Evolutionary conservation across 2,113 vertebrate species (phyloP).

Genomic region (Mobula hypostoma): DNA sequence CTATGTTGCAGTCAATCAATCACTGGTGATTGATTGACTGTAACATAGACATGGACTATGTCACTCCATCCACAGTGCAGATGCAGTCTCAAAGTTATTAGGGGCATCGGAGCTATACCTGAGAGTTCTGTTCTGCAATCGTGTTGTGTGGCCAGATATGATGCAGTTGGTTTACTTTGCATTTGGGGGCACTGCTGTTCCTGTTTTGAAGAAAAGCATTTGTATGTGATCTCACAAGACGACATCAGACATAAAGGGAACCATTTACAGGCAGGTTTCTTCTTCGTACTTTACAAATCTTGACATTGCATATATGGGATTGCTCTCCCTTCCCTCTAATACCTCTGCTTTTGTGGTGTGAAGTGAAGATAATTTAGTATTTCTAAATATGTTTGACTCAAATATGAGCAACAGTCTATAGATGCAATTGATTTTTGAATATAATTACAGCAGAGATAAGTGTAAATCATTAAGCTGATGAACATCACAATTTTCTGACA

Average conservation of each 20-base stretch:
- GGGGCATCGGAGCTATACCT: background rate
- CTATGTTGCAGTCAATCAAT: background rate
- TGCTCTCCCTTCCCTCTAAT: background rate
- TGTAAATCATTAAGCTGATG: background rate
- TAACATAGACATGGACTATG: no score
- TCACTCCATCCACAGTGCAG: background rate
- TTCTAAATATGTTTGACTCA: background rate
- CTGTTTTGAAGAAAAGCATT: background rate
- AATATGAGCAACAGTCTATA: background rate
- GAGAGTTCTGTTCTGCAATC: background rate
- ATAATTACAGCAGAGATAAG: background rate
- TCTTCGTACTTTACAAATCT: background rate
- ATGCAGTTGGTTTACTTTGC: background rate
- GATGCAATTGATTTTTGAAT: background rate
- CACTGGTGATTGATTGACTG: background rate
- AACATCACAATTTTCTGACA: background rate
- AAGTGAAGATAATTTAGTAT: background rate
- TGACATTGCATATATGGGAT: background rate
- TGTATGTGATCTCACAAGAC: background rate
- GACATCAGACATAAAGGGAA: background rate
- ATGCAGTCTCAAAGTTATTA: background rate
- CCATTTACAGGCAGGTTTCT: background rate
- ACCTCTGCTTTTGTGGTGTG: background rate
- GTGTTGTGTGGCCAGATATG: background rate
- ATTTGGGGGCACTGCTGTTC: conserved; percentile 1